phyloP scores from a whole-genome alignment of 2,113 vertebrate species.

The Dicrurus megarhynchus region DNA sequence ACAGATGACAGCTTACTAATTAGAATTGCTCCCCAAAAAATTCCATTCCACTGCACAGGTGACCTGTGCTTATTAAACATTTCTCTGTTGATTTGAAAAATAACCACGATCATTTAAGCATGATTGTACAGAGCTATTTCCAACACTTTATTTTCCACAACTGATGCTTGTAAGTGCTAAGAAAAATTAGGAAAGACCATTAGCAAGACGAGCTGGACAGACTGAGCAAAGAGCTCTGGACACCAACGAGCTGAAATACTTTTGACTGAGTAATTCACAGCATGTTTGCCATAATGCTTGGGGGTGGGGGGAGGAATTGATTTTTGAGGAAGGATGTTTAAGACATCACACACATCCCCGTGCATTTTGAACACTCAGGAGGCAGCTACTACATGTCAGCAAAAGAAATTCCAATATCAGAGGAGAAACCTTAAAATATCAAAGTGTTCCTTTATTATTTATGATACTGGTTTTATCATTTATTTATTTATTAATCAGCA shows the following conservation, averaged over 20 bases:
- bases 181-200: neutral
- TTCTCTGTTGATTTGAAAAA: slow-evolving; percentile 12
- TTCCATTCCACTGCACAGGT: neutral
- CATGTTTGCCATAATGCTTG: neutral
- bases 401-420: neutral
- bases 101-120: neutral
- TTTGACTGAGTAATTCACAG: neutral
- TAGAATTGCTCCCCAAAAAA: neutral
- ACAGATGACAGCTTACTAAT: neutral
- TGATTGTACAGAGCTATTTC: neutral
- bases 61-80: slow-evolving; percentile 24
- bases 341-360: neutral
- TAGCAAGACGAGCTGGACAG: neutral
- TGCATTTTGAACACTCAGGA: neutral
- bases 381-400: neutral
- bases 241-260: neutral
- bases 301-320: rapidly evolving
- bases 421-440: neutral
- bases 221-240: neutral
- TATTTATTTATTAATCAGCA: neutral
- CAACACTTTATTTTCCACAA: neutral
- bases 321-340: neutral
- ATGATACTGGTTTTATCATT: neutral
- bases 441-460: neutral
- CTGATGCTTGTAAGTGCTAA: neutral